These are phyloP conservation scores for Monochamus alternatus DNA, from an alignment of 2,888 invertebrate species.

Conservation along the genomic window DNA sequence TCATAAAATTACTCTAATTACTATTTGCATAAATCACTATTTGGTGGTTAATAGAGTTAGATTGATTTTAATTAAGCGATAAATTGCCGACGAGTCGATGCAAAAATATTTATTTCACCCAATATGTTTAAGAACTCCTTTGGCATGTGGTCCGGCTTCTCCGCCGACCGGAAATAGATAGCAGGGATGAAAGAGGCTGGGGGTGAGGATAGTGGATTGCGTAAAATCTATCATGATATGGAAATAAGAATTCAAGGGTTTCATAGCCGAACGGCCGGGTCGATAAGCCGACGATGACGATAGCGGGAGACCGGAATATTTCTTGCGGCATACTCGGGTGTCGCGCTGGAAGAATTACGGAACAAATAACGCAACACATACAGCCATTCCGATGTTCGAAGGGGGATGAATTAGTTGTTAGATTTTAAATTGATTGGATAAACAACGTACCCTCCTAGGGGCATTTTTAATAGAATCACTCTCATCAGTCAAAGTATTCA, in stretches of 20 bases:
- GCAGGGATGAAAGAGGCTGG: conserved; percentile 50
- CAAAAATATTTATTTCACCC: conserved; percentile 5
- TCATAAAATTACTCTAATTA: too few species aligned
- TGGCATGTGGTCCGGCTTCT: conserved; percentile 9
- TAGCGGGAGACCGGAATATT: conserved; percentile 8
- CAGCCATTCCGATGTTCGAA: neutral
- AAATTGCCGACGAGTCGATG: neutral
- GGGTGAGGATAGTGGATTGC: conserved; percentile 45
- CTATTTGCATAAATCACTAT: too few species aligned
- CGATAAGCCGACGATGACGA: conserved; percentile 54
- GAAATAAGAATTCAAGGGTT: conserved; percentile 67
- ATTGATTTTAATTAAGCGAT: too few species aligned
- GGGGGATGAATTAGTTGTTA: conserved; percentile 18
- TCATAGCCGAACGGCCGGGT: conserved; percentile 60
- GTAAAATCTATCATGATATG: conserved; percentile 68
- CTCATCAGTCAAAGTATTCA: too few species aligned
- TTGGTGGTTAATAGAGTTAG: too few species aligned
- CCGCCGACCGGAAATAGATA: conserved; percentile 48
- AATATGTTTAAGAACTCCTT: conserved; percentile 4
- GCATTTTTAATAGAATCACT: neutral
- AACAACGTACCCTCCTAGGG: neutral
- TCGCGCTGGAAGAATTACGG: conserved; percentile 21
- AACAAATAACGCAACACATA: conserved; percentile 20
- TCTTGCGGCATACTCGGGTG: conserved; percentile 5
- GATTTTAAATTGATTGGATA: conserved; percentile 27